Evolutionary conservation across 2,113 vertebrate species (phyloP).

Genomic region (Dolichallabes microphthalmus): DNA sequence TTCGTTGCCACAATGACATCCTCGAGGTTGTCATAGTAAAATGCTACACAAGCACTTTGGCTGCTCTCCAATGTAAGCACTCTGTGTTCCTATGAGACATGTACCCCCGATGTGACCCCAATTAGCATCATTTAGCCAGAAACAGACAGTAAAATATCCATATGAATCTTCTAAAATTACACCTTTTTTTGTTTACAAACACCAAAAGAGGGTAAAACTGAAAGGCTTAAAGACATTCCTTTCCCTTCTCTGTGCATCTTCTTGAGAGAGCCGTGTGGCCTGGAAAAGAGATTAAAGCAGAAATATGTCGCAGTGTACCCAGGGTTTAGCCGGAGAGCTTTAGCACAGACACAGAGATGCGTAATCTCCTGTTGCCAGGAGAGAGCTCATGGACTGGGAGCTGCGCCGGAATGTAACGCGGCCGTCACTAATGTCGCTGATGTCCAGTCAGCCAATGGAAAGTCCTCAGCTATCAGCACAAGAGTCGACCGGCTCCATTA

Average conservation of each 20-base stretch:
- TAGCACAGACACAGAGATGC: constrained; percentile 26
- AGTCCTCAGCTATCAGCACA: constrained; percentile 14
- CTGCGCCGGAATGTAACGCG: constrained; percentile 33
- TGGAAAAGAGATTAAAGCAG: constrained; percentile 47
- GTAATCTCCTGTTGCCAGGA: constrained; percentile 43
- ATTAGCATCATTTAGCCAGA: background rate
- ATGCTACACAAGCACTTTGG: no score
- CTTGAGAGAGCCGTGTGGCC: constrained; percentile 20
- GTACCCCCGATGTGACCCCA: background rate
- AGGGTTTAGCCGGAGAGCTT: constrained; percentile 38
- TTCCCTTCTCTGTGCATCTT: background rate
- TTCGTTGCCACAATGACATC: background rate
- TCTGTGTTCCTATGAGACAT: background rate
- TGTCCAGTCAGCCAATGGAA: constrained; percentile 12
- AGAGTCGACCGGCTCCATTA: constrained; percentile 51
- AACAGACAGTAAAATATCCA: background rate
- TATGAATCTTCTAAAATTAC: background rate
- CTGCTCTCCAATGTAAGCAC: background rate
- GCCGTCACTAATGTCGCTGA: constrained; percentile 21
- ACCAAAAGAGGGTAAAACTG: background rate
- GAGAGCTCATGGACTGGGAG: constrained; percentile 7
- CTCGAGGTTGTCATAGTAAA: no score
- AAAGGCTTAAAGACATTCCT: background rate
- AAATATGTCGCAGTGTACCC: constrained; percentile 41
- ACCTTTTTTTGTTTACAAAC: background rate